Conservation (phyloP, 2,888 invertebrate species). For the Tachina grossa region DNA sequence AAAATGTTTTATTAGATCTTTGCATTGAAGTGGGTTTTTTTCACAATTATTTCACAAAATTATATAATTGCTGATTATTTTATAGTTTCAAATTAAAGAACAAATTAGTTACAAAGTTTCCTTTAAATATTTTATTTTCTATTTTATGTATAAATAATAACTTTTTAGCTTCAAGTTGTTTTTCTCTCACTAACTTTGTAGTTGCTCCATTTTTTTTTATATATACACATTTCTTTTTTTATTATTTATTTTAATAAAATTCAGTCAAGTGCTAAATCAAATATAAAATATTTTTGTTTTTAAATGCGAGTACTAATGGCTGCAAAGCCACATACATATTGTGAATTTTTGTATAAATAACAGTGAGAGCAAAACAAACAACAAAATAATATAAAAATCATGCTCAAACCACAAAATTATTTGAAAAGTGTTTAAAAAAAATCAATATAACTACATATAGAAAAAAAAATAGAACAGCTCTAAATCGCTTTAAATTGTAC, state of each 20-base stretch:
- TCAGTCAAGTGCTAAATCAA: constrained; percentile 45
- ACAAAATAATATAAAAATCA: no score
- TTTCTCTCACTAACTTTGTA: neutral
- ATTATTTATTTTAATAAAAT: constrained; percentile 17
- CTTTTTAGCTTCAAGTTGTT: neutral
- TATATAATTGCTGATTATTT: no score
- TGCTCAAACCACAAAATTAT: constrained; percentile 47
- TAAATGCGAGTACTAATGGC: constrained; percentile 43
- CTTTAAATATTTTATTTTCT: neutral
- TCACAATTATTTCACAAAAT: no score
- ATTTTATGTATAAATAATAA: neutral
- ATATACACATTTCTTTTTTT: neutral
- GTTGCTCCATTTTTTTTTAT: constrained; percentile 2
- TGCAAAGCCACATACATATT: constrained; percentile 60
- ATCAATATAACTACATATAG: constrained; percentile 1
- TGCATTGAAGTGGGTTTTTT: neutral
- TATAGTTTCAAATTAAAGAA: neutral
- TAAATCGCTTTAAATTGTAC: constrained; percentile 49
- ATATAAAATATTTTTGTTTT: neutral
- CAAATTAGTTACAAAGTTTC: neutral
- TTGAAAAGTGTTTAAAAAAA: constrained; percentile 5
- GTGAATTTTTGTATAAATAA: constrained; percentile 30
- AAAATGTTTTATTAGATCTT: no score
- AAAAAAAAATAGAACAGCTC: constrained; percentile 43
- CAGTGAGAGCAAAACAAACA: neutral